Conservation (phyloP, 2,797 vertebrate genomes). For the Triplophysa bombifrons region DNA sequence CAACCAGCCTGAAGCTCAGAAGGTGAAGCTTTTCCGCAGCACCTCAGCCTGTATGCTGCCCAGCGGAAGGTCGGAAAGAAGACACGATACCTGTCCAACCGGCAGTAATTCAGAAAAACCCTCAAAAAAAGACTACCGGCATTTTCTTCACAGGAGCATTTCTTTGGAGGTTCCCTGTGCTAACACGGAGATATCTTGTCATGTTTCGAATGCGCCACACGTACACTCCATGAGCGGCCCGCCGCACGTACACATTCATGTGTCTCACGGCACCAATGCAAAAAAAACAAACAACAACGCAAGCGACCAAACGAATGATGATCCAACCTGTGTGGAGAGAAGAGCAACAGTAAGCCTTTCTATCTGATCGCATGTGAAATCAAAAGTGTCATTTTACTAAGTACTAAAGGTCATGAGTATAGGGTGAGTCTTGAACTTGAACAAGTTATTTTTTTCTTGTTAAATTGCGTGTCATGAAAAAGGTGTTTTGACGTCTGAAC, state of each 20-base stretch:
- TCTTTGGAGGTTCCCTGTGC: conserved; percentile 86
- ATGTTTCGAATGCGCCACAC: conserved; percentile 83
- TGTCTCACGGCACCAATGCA: conserved; percentile 80
- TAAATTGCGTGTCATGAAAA: background rate
- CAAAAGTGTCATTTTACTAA: background rate
- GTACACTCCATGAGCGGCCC: conserved; percentile 74
- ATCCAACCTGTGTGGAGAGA: conserved; percentile 65
- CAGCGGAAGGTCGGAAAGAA: conserved; percentile 59
- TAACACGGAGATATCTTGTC: conserved; percentile 84
- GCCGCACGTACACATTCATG: conserved; percentile 91
- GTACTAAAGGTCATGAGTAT: background rate
- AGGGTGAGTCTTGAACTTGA: background rate
- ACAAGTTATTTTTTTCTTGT: background rate
- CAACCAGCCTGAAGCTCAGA: conserved; percentile 60
- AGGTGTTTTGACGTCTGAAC: background rate
- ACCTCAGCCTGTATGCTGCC: conserved; percentile 81
- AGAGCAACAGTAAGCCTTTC: conserved; percentile 83
- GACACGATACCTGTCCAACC: conserved; percentile 51
- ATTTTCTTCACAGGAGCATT: conserved; percentile 87
- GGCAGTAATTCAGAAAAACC: conserved; percentile 9
- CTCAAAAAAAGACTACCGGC: conserved; percentile 71
- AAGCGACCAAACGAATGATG: conserved; percentile 68
- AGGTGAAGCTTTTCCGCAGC: conserved; percentile 77
- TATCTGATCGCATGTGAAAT: background rate
- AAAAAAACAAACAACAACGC: conserved; percentile 68